Evolutionary conservation across 2,113 vertebrate species (phyloP), one percentile per base, ranked within the genome.

Genomic region (Suricata suricatta): DNA sequence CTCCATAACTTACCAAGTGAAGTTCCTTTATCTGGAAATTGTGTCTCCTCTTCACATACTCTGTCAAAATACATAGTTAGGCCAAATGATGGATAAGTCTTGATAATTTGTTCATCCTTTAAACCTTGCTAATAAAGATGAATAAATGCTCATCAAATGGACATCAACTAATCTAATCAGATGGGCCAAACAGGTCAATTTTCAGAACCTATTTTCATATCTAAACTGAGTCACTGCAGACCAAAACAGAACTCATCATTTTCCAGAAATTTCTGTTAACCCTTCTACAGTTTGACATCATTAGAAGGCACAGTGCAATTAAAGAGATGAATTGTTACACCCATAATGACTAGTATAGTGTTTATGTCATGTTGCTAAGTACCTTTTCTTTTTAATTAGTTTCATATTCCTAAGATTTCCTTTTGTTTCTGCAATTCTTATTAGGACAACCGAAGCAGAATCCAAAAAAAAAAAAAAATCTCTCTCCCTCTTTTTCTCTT

Each of bases 11-110:
- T 86, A 5, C 57, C n/a, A 71, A 60, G 23, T 60, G 57, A 97
- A 96, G 85, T 94, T 93, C 72, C 95, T 97, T 97, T 93, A 96
- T 93, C 94, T 96, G 88, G 83, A 97, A 95, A 94, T 33, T 74
- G 35, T 71, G 92, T 96, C 74, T 97, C 64, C 83, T 97, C 81
- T 86, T 95, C 90, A 98, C 72, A 95, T 52, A 96, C 76, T 95
- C 81, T 52, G 82, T 17, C 88, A 87, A 90, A 92, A 86, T 54
- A 92, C 92, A 88, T 8, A 96, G 74, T 88, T 60, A 92, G 80
- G 89, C 54, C 87, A 90, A 97, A 96, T 91, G 92, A 92, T 72
- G 17, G 35, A 41, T 23, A 85, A 33, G 63, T 76, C 88, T 96
- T 88, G 66, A 60, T 88, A 85, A 92, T 83, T 50, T 93, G 52